Percentiles rank a stretch among this genome's conserved stretches.
Conservation (phyloP, 2,888 invertebrate genomes). For the Cephus spinipes region DNA sequence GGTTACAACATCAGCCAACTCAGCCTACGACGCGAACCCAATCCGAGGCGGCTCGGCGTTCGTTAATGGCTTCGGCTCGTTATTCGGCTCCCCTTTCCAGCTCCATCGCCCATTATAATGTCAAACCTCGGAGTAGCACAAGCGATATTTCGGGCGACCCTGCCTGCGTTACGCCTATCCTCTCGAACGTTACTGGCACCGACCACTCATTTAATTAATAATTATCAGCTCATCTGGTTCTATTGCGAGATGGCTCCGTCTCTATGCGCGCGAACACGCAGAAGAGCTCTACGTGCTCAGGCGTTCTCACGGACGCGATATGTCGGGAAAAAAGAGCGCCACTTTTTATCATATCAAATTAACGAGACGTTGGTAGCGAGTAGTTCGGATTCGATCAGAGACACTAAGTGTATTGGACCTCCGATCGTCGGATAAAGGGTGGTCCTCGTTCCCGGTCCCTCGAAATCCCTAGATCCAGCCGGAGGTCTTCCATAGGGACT, state of each 20-base stretch:
- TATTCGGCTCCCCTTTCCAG: slow-evolving; percentile 25
- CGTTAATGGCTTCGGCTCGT: slow-evolving; percentile 17
- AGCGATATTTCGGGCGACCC: slow-evolving; percentile 1
- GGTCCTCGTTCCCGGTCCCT: too few species aligned
- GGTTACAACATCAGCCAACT: not conserved
- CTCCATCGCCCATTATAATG: slow-evolving; percentile 34
- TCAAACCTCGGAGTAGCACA: slow-evolving; percentile 23
- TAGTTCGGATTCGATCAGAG: too few species aligned
- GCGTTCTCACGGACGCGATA: not conserved
- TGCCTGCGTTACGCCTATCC: not conserved
- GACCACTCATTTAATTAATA: slow-evolving; percentile 42
- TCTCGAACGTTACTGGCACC: slow-evolving; percentile 10
- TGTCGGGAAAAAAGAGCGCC: too few species aligned
- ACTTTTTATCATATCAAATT: too few species aligned
- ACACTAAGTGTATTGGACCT: too few species aligned
- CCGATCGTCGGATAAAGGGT: too few species aligned
- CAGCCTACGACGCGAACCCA: not conserved
- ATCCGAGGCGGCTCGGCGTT: not conserved
- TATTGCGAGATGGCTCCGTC: slow-evolving; percentile 3
- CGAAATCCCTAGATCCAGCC: too few species aligned
- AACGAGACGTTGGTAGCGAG: too few species aligned
- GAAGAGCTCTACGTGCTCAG: slow-evolving; percentile 1
- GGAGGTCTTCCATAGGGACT: not conserved
- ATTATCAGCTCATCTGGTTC: slow-evolving; percentile 27
- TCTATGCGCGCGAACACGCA: not conserved